Base-by-base conservation (phyloP, 2,888 invertebrate species). In the Diloba caeruleocephala region DNA sequence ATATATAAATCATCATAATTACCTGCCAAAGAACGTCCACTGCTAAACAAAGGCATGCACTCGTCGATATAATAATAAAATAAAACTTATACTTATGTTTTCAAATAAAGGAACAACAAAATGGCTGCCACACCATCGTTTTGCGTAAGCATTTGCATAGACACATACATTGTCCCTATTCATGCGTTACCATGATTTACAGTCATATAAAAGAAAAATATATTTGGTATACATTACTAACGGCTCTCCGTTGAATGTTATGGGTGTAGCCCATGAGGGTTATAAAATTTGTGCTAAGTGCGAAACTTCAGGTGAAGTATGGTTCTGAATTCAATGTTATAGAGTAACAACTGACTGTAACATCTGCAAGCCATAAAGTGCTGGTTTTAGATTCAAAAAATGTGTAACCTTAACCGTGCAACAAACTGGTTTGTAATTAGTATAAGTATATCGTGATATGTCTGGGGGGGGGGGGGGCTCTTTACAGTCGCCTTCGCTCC, bases 191-290 rank as follows among this genome's bases (percentile, higher is more conserved):
- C 23, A 60, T 69, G 75, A 78, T 73, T 75, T 74, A 74, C 64
- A 56, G 44, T 34, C 44, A 19, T 66, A 71, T 76, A 71, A 73
- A 76, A 70, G 54, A 70, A 66, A 70, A 52, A 60, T 67, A 68
- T 65, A 72, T 78, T 69, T 64, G 46, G 64, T 62, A 55, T 54
- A 62, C 42, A 63, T 68, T 62, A 55, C 63, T 45, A 61, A 63
- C 54, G 56, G 46, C 31, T 53, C 48, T 26, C 43, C 19, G 23
- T 52, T 48, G 49, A 59, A 59, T 41, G 48, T 69, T 64, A 72
- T 38, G 42, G 54, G 29, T 39, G 38, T 31, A 49, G 29, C 70
- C 52, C 73, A 54, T 44, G 56, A 56, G 53, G 63, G 51, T 12
- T 42, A 63, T 69, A 59, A 52, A 68, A 49, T 21, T 44, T 34